Evolutionary conservation across 2,888 invertebrate species (phyloP).

Genomic region (Disparrhopalites patrizii): DNA sequence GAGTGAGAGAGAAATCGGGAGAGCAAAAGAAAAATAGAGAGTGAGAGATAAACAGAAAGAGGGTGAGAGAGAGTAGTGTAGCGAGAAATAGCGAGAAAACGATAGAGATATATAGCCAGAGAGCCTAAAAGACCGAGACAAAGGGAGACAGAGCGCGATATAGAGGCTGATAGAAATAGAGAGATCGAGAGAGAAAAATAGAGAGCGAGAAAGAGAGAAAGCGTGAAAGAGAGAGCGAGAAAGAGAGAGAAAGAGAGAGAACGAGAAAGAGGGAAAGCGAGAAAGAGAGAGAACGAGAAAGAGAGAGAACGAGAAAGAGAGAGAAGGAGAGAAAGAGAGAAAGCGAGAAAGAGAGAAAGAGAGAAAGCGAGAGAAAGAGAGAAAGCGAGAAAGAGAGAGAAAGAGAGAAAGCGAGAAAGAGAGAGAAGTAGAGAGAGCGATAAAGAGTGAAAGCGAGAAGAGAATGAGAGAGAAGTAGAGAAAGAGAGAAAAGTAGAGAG

Average conservation of each 20-base stretch:
- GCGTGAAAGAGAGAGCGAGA: slow-evolving; percentile 5
- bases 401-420: slow-evolving; percentile 3
- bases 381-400: not conserved
- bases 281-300: not conserved
- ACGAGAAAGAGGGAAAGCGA: not conserved
- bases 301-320: no score
- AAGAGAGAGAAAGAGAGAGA: not conserved
- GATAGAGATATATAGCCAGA: not conserved
- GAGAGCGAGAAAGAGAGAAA: no score
- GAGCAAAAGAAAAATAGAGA: not conserved
- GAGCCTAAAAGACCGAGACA: no score
- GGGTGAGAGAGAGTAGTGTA: not conserved
- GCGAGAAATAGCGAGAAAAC: not conserved
- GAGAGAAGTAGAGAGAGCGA: no score
- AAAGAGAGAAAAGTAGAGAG: not conserved
- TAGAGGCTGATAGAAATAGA: not conserved
- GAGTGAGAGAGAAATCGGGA: not conserved
- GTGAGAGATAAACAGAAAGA: no score
- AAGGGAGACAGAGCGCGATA: no score
- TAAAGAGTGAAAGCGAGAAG: no score
- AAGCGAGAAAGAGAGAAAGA: not conserved
- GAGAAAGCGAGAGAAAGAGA: not conserved
- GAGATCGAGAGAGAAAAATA: no score
- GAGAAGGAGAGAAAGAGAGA: not conserved
- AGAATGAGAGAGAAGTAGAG: not conserved